phyloP scores from a whole-genome alignment of 2,113 vertebrate genomes.

The Antechinus stuartii region DNA sequence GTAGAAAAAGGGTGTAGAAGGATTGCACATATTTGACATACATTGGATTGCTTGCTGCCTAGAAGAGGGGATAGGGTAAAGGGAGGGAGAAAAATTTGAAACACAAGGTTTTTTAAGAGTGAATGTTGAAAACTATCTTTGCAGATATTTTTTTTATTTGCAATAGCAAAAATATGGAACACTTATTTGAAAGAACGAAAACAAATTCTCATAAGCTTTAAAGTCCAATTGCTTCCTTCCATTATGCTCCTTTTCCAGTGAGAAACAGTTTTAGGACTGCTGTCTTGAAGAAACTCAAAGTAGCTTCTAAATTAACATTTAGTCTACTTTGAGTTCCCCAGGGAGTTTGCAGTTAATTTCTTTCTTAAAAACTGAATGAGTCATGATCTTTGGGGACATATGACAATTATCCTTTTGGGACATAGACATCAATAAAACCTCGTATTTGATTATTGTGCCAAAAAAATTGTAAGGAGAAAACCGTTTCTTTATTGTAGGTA shows the following conservation, averaged over 20 bases:
- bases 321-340: neutral
- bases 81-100: too few relatives aligned
- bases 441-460: fast-evolving
- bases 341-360: neutral
- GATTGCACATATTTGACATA: too few relatives aligned
- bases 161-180: neutral
- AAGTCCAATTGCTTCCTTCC: too few relatives aligned
- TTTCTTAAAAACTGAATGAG: neutral
- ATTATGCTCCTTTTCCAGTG: neutral
- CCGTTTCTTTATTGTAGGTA: neutral
- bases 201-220: neutral
- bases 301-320: neutral
- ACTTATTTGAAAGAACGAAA: neutral
- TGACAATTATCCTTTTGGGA: conserved; percentile 29
- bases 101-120: too few relatives aligned
- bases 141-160: neutral
- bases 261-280: neutral
- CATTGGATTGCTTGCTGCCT: too few relatives aligned
- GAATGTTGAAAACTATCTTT: too few relatives aligned
- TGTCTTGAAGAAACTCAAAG: neutral
- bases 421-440: conserved; percentile 19
- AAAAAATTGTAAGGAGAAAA: neutral
- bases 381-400: neutral
- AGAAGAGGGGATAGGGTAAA: too few relatives aligned
- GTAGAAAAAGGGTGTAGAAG: too few relatives aligned